Base-by-base conservation (phyloP, 2,113 vertebrate species). In the Myocastor coypus region DNA sequence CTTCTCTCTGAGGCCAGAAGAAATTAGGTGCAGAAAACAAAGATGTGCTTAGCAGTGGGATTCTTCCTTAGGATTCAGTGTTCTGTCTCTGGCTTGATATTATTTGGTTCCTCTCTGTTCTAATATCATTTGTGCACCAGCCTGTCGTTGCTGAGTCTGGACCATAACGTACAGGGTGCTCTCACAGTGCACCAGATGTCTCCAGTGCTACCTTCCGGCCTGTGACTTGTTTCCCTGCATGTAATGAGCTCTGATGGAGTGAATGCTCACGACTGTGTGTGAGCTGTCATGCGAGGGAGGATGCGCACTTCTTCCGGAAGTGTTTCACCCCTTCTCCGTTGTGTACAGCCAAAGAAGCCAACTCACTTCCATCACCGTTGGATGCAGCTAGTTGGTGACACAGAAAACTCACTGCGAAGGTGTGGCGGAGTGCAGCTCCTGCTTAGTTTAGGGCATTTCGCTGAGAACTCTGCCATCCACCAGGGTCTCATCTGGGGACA, bases 391-490 rank as follows among this genome's bases (percentile, higher is more conserved):
- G 16, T 30, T 0, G 9, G 46, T 52, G 46, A 52, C 7, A 78
- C 3, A 22, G 61, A 78, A 11, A 52, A 52, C 11, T 55, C 26
- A 42, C 40, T 55, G 40, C 59, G 16, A 7, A 46, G 8, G 34
- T 16, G 24, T 13, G 10, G 50, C 0, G 16, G 1, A 1, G 7
- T 16, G 55, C 34, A 61, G 50, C 32, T 5, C 1, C 19, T 19
- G 14, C 14, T 34, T 13, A 42, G 52, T 3, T 6, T 20, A 20
- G 2, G 16, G 17, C 10, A 28, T 26, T 22, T 22, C 32, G 26
- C 81, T 50, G 30, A 81, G n/a, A 81, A 2, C 3, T 12, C 8
- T 46, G 2, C 22, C 42, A 9, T 8, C 34, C 22, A 19, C 0
- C 7, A 30, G 6, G 81, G 55, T 11, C 46, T 57, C 63, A 63